Evolutionary conservation across 2,888 invertebrate species (phyloP).

Genomic region (Limulus polyphemus): DNA sequence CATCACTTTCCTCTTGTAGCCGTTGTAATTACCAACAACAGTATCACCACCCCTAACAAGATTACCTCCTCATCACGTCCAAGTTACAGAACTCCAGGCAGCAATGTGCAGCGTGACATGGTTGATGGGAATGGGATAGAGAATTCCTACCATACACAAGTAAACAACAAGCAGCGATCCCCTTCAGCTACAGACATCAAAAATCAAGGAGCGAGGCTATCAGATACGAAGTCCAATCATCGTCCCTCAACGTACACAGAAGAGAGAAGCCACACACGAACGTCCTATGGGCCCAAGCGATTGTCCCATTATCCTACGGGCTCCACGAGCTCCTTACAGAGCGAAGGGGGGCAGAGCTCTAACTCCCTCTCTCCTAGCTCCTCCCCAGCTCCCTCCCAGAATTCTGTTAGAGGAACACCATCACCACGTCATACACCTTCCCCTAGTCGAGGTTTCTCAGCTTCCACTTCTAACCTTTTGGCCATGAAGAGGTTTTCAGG

Average conservation of each 20-base stretch:
- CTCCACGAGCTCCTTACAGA: slow-evolving; percentile 66
- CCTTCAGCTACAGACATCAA: too few species aligned
- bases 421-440: slow-evolving; percentile 29
- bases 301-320: slow-evolving; percentile 53
- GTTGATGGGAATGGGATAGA: too few species aligned
- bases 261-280: too few species aligned
- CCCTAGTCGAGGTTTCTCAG: slow-evolving; percentile 28
- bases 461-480: slow-evolving; percentile 24
- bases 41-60: slow-evolving; percentile 8
- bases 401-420: slow-evolving; percentile 16
- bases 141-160: too few species aligned
- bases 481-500: slow-evolving; percentile 25
- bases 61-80: too few species aligned
- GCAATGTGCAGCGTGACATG: too few species aligned
- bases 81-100: too few species aligned
- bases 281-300: neutral
- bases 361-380: slow-evolving; percentile 73
- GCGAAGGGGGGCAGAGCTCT: slow-evolving; percentile 62
- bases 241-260: too few species aligned
- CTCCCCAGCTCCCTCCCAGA: slow-evolving; percentile 40
- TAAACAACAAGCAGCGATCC: too few species aligned
- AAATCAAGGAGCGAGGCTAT: too few species aligned
- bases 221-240: too few species aligned
- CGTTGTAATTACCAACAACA: slow-evolving; percentile 18
- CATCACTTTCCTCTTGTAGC: slow-evolving; percentile 10